Evolutionary conservation across 2,888 invertebrate genomes (phyloP).

Genomic region (Netelia fuscicornis): DNA sequence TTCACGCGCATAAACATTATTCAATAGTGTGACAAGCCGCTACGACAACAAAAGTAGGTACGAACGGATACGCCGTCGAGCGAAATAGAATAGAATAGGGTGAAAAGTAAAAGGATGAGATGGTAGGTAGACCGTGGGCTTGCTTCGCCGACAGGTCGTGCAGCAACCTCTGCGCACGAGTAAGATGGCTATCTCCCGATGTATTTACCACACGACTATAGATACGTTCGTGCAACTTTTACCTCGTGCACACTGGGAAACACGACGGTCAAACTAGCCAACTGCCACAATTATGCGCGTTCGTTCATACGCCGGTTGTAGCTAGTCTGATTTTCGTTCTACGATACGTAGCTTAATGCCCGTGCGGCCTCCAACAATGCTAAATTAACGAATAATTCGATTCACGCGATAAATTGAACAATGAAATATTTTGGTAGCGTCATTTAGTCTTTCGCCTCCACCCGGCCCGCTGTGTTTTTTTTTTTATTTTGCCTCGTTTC

Average conservation of each 20-base stretch:
- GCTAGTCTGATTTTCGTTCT: not conserved
- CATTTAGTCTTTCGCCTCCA: constrained; percentile 10
- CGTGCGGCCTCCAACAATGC: not conserved
- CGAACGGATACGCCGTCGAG: not conserved
- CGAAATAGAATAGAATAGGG: constrained; percentile 21
- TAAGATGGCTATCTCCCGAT: constrained; percentile 56
- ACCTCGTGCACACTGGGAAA: constrained; percentile 11
- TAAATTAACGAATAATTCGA: not conserved
- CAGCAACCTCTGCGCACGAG: constrained; percentile 53
- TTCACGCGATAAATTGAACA: not conserved
- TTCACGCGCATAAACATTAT: too few relatives aligned
- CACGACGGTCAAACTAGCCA: constrained; percentile 33
- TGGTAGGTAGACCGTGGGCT: not conserved
- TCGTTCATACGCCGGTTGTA: not conserved
- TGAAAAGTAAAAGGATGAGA: not conserved
- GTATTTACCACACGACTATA: constrained; percentile 46
- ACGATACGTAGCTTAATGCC: not conserved
- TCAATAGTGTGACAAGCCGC: not conserved
- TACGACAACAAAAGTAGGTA: not conserved
- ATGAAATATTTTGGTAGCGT: not conserved
- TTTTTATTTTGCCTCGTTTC: not conserved
- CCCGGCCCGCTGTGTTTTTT: not conserved
- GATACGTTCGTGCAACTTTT: constrained; percentile 50
- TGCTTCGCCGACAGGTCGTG: constrained; percentile 59
- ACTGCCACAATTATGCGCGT: constrained; percentile 19